These are phyloP conservation scores for Caenorhabditis inopinata DNA, from an alignment of 1,140 invertebrate genomes.

Conservation along the genomic window DNA sequence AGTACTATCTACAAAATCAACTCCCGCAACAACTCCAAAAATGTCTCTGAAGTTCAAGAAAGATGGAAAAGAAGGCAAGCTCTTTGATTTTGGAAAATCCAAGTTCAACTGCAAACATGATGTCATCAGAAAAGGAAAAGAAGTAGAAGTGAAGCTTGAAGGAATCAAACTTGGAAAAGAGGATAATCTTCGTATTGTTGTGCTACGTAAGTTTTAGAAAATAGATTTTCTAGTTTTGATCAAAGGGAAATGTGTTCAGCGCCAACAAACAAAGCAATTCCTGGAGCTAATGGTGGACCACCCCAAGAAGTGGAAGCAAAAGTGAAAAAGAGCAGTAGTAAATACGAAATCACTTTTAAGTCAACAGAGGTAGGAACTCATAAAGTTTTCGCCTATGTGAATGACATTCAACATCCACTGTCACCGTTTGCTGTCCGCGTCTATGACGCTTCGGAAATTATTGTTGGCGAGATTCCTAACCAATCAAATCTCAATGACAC, in stretches of 20 bases:
- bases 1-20: slow-evolving; percentile 2
- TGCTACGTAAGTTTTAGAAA: slow-evolving; percentile 16
- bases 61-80: slow-evolving; percentile 33
- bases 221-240: background rate
- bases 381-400: slow-evolving; percentile 63
- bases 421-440: slow-evolving; percentile 68
- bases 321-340: slow-evolving; percentile 62
- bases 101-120: slow-evolving; percentile 65
- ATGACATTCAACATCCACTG: slow-evolving; percentile 62
- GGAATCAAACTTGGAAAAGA: slow-evolving; percentile 62
- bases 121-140: slow-evolving; percentile 52
- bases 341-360: slow-evolving; percentile 63
- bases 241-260: background rate
- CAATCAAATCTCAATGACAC: slow-evolving; percentile 65
- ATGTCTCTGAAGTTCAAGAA: slow-evolving; percentile 59
- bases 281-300: slow-evolving; percentile 19
- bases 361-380: slow-evolving; percentile 64
- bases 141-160: slow-evolving; percentile 65
- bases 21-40: slow-evolving; percentile 57
- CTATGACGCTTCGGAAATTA: slow-evolving; percentile 68
- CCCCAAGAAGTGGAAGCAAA: slow-evolving; percentile 47
- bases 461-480: slow-evolving; percentile 66
- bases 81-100: slow-evolving; percentile 64
- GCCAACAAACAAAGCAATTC: background rate
- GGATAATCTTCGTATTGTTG: slow-evolving; percentile 57